Evolutionary conservation across 2,797 vertebrate genomes (phyloP), one percentile per base, ranked within the genome.

Genomic region (Eulemur coronatus): DNA sequence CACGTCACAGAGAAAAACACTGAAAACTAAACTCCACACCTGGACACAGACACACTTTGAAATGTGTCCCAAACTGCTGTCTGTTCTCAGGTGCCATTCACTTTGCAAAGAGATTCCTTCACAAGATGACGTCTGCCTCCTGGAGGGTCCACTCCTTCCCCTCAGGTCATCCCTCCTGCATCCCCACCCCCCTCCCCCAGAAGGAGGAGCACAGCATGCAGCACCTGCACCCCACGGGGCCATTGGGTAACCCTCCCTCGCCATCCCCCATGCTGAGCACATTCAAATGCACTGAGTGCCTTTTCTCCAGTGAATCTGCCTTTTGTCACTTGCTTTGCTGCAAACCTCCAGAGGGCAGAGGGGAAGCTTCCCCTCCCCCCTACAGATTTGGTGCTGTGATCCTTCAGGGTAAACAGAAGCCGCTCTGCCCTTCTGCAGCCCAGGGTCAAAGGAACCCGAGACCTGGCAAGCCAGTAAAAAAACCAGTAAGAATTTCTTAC

Each of bases 121-220:
- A 76, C 46, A 22, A 33, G 73, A 50, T 22, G 20, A 26, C 3
- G 13, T 38, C 76, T 28, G 76, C 50, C 76, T 55, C 24, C 22
- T 55, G 7, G 3, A 18, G 33, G 76, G 76, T 10, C 33, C 50
- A 5, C 15, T 33, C 73, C 38, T 7, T 38, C 50, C 22, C 22
- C 22, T 4, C 18, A 26, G n/a, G n/a, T 55, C 50, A 55, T 28
- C 4, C 2, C 50, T 26, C 13, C 50, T 28, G 52, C 22, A 26
- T 3, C 2, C 22, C 22, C 2, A 26, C 15, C 13, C 50, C 76
- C 4, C 3, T 1, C 7, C 43, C 48, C 6, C 26, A 0, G 0
- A 7, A 35, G 13, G 12, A 35, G 8, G n/a, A 26, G n/a, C 0
- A 15, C 5, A 26, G 35, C 8, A 9, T 9, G 3, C 8, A 15